Base-by-base conservation (phyloP, 2,113 vertebrate genomes). In the Chaetops frenatus region DNA sequence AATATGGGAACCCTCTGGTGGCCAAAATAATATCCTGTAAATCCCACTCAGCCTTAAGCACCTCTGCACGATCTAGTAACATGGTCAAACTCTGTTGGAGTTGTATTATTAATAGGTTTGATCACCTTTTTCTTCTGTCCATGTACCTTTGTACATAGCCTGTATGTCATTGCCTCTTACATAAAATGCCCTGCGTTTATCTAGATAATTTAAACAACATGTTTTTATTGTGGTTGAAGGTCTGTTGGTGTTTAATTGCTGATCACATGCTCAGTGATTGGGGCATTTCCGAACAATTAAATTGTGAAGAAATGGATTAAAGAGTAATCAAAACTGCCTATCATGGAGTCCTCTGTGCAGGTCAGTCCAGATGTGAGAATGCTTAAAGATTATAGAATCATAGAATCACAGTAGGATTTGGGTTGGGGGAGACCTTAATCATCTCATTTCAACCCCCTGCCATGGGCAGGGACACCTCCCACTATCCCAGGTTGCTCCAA, bases 1-100 rank as follows among this genome's bases (percentile, higher is more conserved):
- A 94, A 96, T 94, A 92, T 92, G 89, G 91, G 93, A 97, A 96
- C 92, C 92, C 94, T 95, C 92, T 97, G 90, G 94, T 95, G 94
- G 95, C 67, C 90, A 94, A 97, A 97, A 92, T 77, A 92, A 70
- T 93, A 95, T 71, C 83, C 83, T 95, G 71, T 94, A 97, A 95
- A 88, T 78, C 53, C 78, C 72, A 81, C 12, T 93, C 91, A 96
- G 66, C 35, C 73, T 88, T 93, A 96, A 86, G 54, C 57, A 85
- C 42, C 58, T 69, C 58, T 77, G 57, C 44, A 76, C 14, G 33
- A 87, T 67, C 35, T 65, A 62, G 33, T 4, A 18, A 44, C 65
- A 93, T 88, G 70, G 54, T 87, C 36, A 74, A 70, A 85, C 80
- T 77, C 56, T 95, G 24, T 65, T 54, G 18, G 42, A 57, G 33